Conservation (phyloP, 2,888 invertebrate species). For the Mamestra brassicae region DNA sequence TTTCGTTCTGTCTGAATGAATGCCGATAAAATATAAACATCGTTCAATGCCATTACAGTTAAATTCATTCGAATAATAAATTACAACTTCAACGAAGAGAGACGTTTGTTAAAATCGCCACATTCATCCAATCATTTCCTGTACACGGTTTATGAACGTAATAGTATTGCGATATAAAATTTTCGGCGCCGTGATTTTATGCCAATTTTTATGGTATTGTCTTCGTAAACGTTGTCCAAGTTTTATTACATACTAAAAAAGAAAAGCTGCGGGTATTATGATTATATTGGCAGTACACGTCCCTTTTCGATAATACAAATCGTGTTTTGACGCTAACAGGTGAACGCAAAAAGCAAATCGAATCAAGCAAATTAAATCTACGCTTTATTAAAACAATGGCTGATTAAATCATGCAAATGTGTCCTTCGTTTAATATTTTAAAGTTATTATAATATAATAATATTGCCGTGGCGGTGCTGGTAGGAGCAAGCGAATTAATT, state of each 20-base stretch:
- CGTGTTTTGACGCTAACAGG: slow-evolving; percentile 50
- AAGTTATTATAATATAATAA: slow-evolving; percentile 74
- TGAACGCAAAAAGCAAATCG: slow-evolving; percentile 62
- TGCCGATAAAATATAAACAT: slow-evolving; percentile 50
- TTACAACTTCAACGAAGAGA: slow-evolving; percentile 51
- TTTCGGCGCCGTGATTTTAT: slow-evolving; percentile 88
- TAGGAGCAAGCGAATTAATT: slow-evolving; percentile 78
- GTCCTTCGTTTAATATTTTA: slow-evolving; percentile 70
- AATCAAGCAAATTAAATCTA: slow-evolving; percentile 60
- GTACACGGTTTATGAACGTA: slow-evolving; percentile 80
- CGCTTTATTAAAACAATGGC: slow-evolving; percentile 65
- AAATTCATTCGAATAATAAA: slow-evolving; percentile 54
- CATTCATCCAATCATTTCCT: slow-evolving; percentile 79
- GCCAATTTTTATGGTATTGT: slow-evolving; percentile 88
- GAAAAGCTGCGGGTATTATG: slow-evolving; percentile 68
- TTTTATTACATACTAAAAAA: slow-evolving; percentile 84
- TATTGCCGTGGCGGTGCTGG: slow-evolving; percentile 70
- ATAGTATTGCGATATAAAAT: slow-evolving; percentile 83
- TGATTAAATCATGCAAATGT: slow-evolving; percentile 73
- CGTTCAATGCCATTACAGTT: slow-evolving; percentile 52
- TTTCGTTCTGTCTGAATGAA: slow-evolving; percentile 33
- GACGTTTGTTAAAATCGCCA: slow-evolving; percentile 69
- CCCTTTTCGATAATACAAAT: slow-evolving; percentile 44
- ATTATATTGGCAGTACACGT: slow-evolving; percentile 71
- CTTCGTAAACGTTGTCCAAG: slow-evolving; percentile 87